Evolutionary conservation across 2,113 vertebrate genomes (phyloP), one percentile per base, ranked within the genome.

Genomic region (Prinia subflava): DNA sequence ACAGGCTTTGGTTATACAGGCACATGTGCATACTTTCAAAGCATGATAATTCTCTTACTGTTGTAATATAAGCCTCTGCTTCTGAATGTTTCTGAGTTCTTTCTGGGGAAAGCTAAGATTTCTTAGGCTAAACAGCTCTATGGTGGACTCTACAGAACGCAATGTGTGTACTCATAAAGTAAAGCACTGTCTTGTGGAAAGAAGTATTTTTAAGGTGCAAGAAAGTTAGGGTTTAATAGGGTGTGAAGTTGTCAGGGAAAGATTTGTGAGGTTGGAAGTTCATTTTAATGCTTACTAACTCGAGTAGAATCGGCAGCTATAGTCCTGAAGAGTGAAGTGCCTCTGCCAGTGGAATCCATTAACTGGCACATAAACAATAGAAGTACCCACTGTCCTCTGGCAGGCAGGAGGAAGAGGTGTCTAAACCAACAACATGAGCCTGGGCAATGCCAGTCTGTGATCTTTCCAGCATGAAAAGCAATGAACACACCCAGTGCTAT

Each of bases 251-350:
- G 85, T 86, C 92, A 81, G 82, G 21, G 37, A 95, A 93, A 83
- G 71, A 94, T 88, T 88, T 87, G 63, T 93, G 82, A 84, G 83
- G 41, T 33, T 94, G 81, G 49, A 62, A 87, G 55, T 94, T 89
- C 55, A 88, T 63, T 86, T 90, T 92, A 92, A 94, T 64, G 77
- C 70, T 94, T 91, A 90, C 89, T 96, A 96, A 96, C 92, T 92
- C 89, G 60, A 95, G 70, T 28, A 76, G 88, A 92, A 96, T 80
- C 92, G 92, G 90, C 68, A 96, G 70, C 50, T 80, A 70, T 27
- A 89, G 82, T 87, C 55, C 84, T 83, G 74, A 95, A 31, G 53
- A 91, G 65, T 60, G 46, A 94, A 69, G 50, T 37, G 52, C 20
- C 63, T 94, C 63, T 94, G 84, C 71, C 91, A 87, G 62, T n/a